A percentile compares a stretch with the other conserved stretches of the same genome.
These are phyloP conservation scores for Chrysina gloriosa DNA, from an alignment of 2,888 invertebrate species.

Conservation along the genomic window DNA sequence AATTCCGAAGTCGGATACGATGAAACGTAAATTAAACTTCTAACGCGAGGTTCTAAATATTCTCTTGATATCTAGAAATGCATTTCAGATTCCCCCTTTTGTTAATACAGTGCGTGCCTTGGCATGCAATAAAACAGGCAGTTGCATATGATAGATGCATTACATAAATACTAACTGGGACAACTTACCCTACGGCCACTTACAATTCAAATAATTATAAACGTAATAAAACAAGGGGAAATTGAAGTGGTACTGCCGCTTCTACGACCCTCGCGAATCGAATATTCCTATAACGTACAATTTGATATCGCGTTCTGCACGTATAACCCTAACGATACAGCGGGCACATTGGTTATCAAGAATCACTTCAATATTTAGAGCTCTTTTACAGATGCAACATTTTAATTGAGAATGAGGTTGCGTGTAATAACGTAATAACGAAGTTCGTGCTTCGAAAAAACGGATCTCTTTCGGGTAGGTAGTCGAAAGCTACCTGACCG, in stretches of 20 bases:
- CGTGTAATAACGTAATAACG: conserved; percentile 30
- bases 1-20: background rate
- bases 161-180: conserved; percentile 59
- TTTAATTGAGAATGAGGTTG: conserved; percentile 29
- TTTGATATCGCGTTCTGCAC: conserved; percentile 1
- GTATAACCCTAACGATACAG: background rate
- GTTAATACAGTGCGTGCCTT: conserved; percentile 43
- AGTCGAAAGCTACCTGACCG: conserved; percentile 15
- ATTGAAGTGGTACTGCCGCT: conserved; percentile 53
- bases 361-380: conserved; percentile 28
- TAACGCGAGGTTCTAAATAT: background rate
- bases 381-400: conserved; percentile 22
- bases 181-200: conserved; percentile 49
- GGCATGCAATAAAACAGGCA: conserved; percentile 52
- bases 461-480: conserved; percentile 8
- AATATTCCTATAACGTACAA: conserved; percentile 14
- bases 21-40: background rate
- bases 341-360: background rate
- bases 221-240: conserved; percentile 60
- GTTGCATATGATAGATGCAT: conserved; percentile 52
- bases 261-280: conserved; percentile 44
- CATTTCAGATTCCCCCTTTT: conserved; percentile 47
- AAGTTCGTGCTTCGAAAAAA: background rate
- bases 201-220: conserved; percentile 61
- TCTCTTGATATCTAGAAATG: conserved; percentile 24